Conservation (phyloP, 2,113 vertebrate species). For the Callipepla californica region DNA sequence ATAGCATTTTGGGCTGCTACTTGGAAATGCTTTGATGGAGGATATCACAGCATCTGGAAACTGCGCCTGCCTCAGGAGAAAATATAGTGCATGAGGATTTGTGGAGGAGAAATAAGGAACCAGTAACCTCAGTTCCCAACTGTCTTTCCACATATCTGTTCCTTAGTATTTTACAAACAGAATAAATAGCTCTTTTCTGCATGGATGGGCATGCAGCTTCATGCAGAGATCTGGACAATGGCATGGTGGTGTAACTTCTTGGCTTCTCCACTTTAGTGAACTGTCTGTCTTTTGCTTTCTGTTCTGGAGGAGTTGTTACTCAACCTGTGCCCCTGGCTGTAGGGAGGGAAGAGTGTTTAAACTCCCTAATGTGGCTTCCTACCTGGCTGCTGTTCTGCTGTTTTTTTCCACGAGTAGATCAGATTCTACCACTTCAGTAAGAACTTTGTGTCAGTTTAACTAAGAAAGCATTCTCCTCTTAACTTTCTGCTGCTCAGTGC, state of each 20-base stretch:
- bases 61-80: background rate
- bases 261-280: background rate
- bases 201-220: rapidly evolving
- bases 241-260: background rate
- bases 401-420: background rate
- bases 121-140: background rate
- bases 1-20: background rate
- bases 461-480: background rate
- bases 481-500: background rate
- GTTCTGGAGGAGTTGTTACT: background rate
- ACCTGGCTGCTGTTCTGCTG: background rate
- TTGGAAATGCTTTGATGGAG: background rate
- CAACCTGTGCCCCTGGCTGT: background rate
- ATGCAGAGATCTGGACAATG: background rate
- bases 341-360: background rate
- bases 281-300: background rate
- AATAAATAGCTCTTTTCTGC: background rate
- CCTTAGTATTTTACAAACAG: background rate
- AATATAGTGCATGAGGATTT: background rate
- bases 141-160: background rate
- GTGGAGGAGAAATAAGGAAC: background rate
- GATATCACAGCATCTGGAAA: background rate
- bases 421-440: background rate
- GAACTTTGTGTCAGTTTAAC: background rate
- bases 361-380: background rate